A percentile compares a stretch with the other conserved stretches of the same genome.
Conservation (phyloP, 2,888 invertebrate species). For the Chesias legatella region DNA sequence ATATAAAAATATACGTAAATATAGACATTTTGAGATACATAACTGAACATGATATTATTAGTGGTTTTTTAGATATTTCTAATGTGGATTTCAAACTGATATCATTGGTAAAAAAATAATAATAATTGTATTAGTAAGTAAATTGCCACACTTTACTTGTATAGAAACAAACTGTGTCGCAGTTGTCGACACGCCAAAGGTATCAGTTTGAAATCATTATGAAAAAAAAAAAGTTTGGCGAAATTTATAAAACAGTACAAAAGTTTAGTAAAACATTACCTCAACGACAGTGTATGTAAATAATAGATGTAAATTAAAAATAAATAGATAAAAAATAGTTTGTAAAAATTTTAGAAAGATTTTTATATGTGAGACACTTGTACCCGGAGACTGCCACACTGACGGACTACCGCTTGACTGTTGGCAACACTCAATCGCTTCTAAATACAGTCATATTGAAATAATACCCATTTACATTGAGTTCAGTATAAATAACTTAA, state of each 20-base stretch:
- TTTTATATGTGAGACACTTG: conserved; percentile 60
- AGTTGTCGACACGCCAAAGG: too few relatives aligned
- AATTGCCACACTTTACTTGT: too few relatives aligned
- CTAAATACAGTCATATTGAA: too few relatives aligned
- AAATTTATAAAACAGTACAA: conserved; percentile 33
- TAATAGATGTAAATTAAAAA: conserved; percentile 41
- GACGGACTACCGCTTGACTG: too few relatives aligned
- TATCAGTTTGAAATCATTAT: conserved; percentile 9
- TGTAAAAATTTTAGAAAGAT: conserved; percentile 48
- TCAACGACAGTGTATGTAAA: conserved; percentile 75
- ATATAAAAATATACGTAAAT: conserved; percentile 32
- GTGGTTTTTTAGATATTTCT: conserved; percentile 28
- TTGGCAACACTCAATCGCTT: too few relatives aligned
- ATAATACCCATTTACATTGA: too few relatives aligned
- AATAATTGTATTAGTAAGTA: too few relatives aligned
- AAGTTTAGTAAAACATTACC: conserved; percentile 48
- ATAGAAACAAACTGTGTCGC: too few relatives aligned
- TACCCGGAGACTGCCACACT: conserved; percentile 42
- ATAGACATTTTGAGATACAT: conserved; percentile 27
- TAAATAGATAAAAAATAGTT: too few relatives aligned
- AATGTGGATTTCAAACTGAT: conserved; percentile 11
- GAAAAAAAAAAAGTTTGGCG: conserved; percentile 18
- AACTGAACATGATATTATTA: conserved; percentile 28
- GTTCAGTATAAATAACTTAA: too few relatives aligned
- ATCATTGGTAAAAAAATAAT: too few relatives aligned